phyloP scores from a whole-genome alignment of 2,797 vertebrate species.

The Chelonia mydas region DNA sequence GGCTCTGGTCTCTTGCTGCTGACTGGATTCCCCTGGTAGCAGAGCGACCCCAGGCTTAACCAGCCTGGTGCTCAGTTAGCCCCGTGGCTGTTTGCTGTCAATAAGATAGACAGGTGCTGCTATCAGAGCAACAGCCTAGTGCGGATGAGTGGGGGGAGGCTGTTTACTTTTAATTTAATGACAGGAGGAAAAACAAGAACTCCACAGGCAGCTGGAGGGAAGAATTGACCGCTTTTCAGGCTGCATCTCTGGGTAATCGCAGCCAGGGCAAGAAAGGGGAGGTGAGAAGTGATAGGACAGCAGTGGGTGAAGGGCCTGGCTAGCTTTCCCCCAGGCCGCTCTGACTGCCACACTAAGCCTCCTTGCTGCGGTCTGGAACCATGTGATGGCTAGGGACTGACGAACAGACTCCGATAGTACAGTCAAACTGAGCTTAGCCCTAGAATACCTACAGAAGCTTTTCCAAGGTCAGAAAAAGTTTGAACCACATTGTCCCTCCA shows the following conservation, averaged over 20 bases:
- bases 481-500: slow-evolving; percentile 9
- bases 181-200: not conserved
- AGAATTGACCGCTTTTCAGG: not conserved
- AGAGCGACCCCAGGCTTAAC: not conserved
- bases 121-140: rapidly evolving
- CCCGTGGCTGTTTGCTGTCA: not conserved
- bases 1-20: not conserved
- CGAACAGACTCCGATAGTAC: slow-evolving; percentile 52
- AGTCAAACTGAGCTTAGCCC: not conserved
- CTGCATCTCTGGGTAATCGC: not conserved
- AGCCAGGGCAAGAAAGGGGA: not conserved
- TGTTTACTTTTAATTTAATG: not conserved
- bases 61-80: not conserved
- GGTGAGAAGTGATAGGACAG: not conserved
- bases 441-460: not conserved
- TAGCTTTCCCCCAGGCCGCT: not conserved
- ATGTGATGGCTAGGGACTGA: slow-evolving; percentile 52
- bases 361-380: not conserved
- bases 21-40: not conserved
- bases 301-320: not conserved
- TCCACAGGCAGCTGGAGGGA: not conserved
- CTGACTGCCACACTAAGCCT: not conserved
- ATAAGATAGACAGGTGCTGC: slow-evolving; percentile 5
- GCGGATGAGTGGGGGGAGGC: not conserved
- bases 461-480: slow-evolving; percentile 32